Evolutionary conservation across 2,797 vertebrate genomes (phyloP).

Genomic region (Eospalax fontanierii): DNA sequence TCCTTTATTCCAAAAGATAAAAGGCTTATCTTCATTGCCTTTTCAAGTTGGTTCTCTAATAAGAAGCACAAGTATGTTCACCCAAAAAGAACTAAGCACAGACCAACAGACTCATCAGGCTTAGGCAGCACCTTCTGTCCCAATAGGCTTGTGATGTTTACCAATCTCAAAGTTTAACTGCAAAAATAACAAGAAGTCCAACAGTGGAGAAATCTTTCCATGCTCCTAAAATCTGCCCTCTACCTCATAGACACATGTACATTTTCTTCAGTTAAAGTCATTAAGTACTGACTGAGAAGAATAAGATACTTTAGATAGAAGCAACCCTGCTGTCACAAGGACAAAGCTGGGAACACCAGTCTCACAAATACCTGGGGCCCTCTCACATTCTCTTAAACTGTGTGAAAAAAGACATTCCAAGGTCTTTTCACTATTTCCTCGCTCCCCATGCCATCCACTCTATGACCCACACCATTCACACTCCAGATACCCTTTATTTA

Average conservation of each 20-base stretch:
- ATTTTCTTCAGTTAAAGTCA: background rate
- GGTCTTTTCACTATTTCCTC: background rate
- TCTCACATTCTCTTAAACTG: background rate
- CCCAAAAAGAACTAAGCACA: background rate
- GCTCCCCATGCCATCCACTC: background rate
- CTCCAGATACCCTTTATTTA: background rate
- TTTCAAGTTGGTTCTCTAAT: background rate
- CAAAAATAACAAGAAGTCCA: background rate
- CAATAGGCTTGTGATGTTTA: background rate
- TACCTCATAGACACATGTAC: background rate
- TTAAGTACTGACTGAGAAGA: background rate
- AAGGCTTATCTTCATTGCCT: background rate
- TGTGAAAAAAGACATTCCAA: background rate
- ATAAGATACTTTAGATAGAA: background rate
- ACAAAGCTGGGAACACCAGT: background rate
- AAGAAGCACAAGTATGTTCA: background rate
- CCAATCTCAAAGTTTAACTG: conserved; percentile 14
- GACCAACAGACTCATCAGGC: background rate
- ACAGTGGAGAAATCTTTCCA: background rate
- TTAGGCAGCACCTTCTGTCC: background rate
- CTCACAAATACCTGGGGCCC: background rate
- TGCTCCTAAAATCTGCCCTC: background rate
- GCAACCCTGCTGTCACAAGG: background rate
- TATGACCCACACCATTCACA: background rate
- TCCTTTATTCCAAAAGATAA: no score